Percentiles rank a stretch among this genome's conserved stretches.
phyloP scores from a whole-genome alignment of 2,888 invertebrate genomes.

The Coleophora flavipennella region DNA sequence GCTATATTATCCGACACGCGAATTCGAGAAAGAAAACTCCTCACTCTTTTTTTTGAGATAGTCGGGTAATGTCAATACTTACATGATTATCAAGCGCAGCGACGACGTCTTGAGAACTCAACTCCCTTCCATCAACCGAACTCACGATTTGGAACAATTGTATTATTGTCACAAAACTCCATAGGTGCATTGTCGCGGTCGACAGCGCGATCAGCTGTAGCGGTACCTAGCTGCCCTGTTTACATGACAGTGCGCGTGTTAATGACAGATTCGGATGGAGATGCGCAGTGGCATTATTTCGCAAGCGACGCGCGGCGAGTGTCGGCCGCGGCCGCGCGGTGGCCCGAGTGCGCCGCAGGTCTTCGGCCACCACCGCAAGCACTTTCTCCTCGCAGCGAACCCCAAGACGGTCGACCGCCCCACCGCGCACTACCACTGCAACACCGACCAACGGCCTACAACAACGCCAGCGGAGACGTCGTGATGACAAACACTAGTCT shows the following conservation, averaged over 20 bases:
- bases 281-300: conserved; percentile 61
- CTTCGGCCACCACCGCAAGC: conserved; percentile 57
- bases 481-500: too few relatives aligned
- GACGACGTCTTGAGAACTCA: conserved; percentile 33
- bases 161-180: conserved; percentile 56
- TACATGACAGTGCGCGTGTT: conserved; percentile 54
- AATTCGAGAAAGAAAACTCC: too few relatives aligned
- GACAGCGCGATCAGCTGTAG: conserved; percentile 15
- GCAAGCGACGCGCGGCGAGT: conserved; percentile 60
- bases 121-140: conserved; percentile 37
- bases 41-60: too few relatives aligned
- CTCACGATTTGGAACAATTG: conserved; percentile 46
- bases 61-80: too few relatives aligned
- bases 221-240: conserved; percentile 37
- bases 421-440: conserved; percentile 9
- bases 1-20: too few relatives aligned
- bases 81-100: conserved; percentile 48
- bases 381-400: conserved; percentile 63
- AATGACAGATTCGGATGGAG: conserved; percentile 50
- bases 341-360: conserved; percentile 42
- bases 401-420: conserved; percentile 17
- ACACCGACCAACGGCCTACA: too few relatives aligned
- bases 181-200: conserved; percentile 62
- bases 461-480: too few relatives aligned
- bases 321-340: conserved; percentile 64